Conservation (phyloP, 2,113 vertebrate genomes). For the Nannospalax galili region DNA sequence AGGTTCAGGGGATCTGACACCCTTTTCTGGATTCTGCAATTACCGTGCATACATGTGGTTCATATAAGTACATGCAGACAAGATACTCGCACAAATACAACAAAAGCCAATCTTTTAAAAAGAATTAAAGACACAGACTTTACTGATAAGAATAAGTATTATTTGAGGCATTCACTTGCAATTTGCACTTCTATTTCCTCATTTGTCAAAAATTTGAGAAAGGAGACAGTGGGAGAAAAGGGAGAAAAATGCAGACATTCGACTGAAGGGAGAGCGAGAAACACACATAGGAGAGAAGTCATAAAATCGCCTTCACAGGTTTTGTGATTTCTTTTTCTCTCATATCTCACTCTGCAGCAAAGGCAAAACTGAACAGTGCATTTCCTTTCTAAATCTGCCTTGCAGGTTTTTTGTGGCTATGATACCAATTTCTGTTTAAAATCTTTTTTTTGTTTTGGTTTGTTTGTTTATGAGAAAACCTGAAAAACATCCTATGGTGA, state of each 20-base stretch:
- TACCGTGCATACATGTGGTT: background rate
- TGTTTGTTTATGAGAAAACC: too few relatives aligned
- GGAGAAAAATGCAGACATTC: background rate
- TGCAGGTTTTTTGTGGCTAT: background rate
- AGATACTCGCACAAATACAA: background rate
- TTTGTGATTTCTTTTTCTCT: background rate
- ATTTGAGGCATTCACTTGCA: background rate
- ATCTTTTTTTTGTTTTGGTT: background rate
- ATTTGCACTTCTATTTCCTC: background rate
- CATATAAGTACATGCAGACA: background rate
- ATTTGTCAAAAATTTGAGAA: background rate
- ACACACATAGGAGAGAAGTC: too few relatives aligned
- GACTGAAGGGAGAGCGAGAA: too few relatives aligned
- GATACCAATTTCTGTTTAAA: background rate
- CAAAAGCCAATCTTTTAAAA: background rate
- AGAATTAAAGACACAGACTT: background rate
- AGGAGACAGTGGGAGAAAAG: background rate
- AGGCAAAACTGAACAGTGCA: background rate
- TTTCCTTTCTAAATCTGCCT: background rate
- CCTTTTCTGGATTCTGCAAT: background rate
- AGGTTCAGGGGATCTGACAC: background rate
- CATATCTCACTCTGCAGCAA: background rate
- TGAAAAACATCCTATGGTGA: background rate
- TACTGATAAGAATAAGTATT: background rate
- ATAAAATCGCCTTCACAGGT: background rate